Percentiles rank a stretch among this genome's conserved stretches.
Evolutionary conservation across 2,797 vertebrate species (phyloP).

Genomic region (Rhinoraja longicauda): DNA sequence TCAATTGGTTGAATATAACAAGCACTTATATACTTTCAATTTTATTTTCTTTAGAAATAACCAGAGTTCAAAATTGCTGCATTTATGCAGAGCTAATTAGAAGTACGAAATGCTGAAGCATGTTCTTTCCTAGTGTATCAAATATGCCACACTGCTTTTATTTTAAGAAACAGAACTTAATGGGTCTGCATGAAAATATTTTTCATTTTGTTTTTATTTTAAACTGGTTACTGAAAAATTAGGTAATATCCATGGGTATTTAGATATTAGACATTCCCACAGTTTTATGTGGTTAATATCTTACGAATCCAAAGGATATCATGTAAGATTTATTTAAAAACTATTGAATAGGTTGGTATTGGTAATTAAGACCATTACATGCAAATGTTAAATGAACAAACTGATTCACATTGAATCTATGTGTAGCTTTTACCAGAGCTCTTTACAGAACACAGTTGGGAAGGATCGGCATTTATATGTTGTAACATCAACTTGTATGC

Average conservation of each 20-base stretch:
- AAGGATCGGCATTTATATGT: conserved; percentile 48
- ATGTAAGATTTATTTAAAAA: conserved; percentile 49
- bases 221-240: not conserved
- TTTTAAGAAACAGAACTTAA: not conserved
- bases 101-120: not conserved
- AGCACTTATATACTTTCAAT: conserved; percentile 1
- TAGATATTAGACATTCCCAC: not conserved
- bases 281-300: not conserved
- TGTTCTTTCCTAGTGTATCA: conserved; percentile 13
- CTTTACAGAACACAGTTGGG: conserved; percentile 52
- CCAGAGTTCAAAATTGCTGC: not conserved
- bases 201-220: conserved; percentile 13
- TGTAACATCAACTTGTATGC: conserved; percentile 28
- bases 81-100: not conserved
- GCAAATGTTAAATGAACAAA: conserved; percentile 56
- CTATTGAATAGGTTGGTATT: conserved; percentile 5
- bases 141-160: not conserved
- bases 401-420: conserved; percentile 86
- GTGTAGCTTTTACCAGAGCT: conserved; percentile 58
- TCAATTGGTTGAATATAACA: not conserved
- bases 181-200: not conserved
- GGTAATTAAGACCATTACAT: conserved; percentile 47
- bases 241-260: not conserved
- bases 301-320: conserved; percentile 65
- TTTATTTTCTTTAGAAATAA: not conserved